Evolutionary conservation across 2,888 invertebrate genomes (phyloP).

Genomic region (Cheilosia scutellata): DNA sequence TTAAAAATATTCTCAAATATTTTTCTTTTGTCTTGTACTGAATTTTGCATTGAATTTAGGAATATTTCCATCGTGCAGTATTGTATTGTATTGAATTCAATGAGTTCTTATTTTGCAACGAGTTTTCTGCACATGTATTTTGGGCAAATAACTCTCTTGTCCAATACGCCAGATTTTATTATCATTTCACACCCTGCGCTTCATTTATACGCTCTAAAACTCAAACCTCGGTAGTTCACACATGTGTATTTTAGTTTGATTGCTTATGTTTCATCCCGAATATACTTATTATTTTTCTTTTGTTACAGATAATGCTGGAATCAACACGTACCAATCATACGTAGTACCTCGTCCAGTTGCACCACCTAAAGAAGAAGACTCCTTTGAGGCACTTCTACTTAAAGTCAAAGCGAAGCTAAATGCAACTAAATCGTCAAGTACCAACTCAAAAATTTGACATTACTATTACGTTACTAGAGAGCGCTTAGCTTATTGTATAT

Average conservation of each 20-base stretch:
- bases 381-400: constrained; percentile 82
- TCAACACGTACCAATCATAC: constrained; percentile 82
- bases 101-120: no score
- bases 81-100: no score
- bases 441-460: constrained; percentile 68
- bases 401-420: constrained; percentile 82
- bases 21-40: no score
- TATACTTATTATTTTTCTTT: not conserved
- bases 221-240: no score
- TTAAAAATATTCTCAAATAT: no score
- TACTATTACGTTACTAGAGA: constrained; percentile 20
- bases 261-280: no score
- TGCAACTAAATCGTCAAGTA: constrained; percentile 79
- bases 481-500: constrained; percentile 24
- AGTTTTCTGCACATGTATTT: no score
- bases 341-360: constrained; percentile 80
- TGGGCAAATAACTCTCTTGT: no score
- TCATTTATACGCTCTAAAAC: not conserved
- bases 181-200: not conserved
- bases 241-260: no score
- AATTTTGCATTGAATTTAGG: no score
- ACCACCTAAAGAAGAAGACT: constrained; percentile 81
- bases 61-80: no score
- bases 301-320: constrained; percentile 82
- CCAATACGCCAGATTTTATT: not conserved